Base-by-base conservation (phyloP, 2,888 invertebrate species). In the Chrysina gloriosa region DNA sequence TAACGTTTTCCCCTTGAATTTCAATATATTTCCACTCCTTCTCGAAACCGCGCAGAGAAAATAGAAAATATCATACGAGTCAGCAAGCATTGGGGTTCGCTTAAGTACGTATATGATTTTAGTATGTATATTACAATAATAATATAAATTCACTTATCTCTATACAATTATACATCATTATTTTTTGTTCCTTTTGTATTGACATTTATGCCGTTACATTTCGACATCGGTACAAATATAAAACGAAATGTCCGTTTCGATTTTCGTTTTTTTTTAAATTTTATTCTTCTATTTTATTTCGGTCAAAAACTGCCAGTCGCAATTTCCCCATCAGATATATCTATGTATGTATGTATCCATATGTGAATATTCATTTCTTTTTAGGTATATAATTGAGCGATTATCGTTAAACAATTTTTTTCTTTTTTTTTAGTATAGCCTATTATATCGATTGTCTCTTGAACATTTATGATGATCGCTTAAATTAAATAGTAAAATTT, bases 291-390 rank as follows among this genome's bases (percentile, higher is more conserved):
- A 34, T 25, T 47, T 11, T 50, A 27, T 19, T 27, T 14, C 25
- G 27, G 50, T 50, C 27, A 50, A 25, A 29, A 50, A 50, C 50
- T 50, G 50, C 50, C 50, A 50, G 50, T 50, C 50, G 14, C 16
- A 27, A 11, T 27, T 23, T 45, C 7, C 2, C 23, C 27, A 11
- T 50, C n/a, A n/a, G n/a, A n/a, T n/a, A n/a, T n/a, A n/a, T n/a
- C n/a, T n/a, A n/a, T n/a, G n/a, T n/a, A n/a, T n/a, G n/a, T n/a
- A n/a, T n/a, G n/a, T n/a, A n/a, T n/a, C n/a, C n/a, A n/a, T n/a
- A n/a, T n/a, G n/a, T n/a, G n/a, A n/a, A n/a, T n/a, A n/a, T n/a
- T n/a, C n/a, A n/a, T n/a, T n/a, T n/a, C n/a, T n/a, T n/a, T n/a
- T n/a, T n/a, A n/a, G n/a, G n/a, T n/a, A n/a, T n/a, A n/a, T n/a